phyloP scores from a whole-genome alignment of 2,797 vertebrate species.

The Microchirus variegatus region DNA sequence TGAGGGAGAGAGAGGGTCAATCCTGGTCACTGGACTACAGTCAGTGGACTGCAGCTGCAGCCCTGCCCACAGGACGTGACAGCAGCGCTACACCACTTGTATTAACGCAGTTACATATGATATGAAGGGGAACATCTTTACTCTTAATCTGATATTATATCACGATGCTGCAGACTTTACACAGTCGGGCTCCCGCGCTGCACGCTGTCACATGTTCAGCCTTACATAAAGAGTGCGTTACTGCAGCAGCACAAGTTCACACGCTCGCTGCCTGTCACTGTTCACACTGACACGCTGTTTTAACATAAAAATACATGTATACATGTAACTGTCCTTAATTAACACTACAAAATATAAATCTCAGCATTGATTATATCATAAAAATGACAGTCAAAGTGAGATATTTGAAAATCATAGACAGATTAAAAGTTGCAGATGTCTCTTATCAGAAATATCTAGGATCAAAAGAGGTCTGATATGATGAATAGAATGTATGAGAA shows the following conservation, averaged over 20 bases:
- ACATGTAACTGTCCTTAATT: too few relatives aligned
- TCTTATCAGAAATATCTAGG: too few relatives aligned
- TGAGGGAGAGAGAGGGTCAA: slow-evolving; percentile 31
- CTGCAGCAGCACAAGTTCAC: slow-evolving; percentile 39
- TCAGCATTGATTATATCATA: too few relatives aligned
- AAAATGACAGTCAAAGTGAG: too few relatives aligned
- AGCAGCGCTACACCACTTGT: not conserved
- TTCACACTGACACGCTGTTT: too few relatives aligned
- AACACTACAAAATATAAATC: too few relatives aligned
- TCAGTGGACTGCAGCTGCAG: slow-evolving; percentile 3
- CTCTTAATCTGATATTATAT: not conserved
- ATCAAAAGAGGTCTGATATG: too few relatives aligned
- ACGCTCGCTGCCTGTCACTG: slow-evolving; percentile 20
- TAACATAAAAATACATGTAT: too few relatives aligned
- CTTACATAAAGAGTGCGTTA: slow-evolving; percentile 56
- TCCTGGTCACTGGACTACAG: slow-evolving; percentile 65
- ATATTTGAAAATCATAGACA: too few relatives aligned
- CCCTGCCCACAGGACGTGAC: slow-evolving; percentile 27
- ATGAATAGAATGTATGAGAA: too few relatives aligned
- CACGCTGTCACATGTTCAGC: not conserved
- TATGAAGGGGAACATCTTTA: not conserved
- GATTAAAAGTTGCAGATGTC: too few relatives aligned
- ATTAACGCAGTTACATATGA: not conserved
- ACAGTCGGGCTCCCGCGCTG: too few relatives aligned
- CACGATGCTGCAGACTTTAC: not conserved